phyloP scores from a whole-genome alignment of 2,888 invertebrate species.

The Troglohyphantes excavatus region DNA sequence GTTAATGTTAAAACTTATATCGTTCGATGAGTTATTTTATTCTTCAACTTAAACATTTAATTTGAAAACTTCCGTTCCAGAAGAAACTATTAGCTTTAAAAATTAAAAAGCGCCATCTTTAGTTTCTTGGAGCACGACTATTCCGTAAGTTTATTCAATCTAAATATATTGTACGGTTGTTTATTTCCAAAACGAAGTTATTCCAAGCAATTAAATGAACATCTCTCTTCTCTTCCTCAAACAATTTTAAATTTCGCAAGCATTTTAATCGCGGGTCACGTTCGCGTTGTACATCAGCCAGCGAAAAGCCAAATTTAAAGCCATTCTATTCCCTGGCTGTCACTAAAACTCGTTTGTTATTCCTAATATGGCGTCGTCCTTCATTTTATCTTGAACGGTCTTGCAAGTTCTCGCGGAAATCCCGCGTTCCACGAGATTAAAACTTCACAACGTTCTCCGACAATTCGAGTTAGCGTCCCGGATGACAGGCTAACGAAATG shows the following conservation, averaged over 20 bases:
- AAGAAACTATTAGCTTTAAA: too few species aligned
- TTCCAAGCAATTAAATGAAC: background rate
- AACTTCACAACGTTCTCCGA: constrained; percentile 25
- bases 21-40: background rate
- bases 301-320: background rate
- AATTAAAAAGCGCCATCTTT: too few species aligned
- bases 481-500: constrained; percentile 9
- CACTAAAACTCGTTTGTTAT: constrained; percentile 9
- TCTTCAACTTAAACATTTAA: background rate
- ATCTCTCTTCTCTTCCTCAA: background rate
- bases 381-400: constrained; percentile 6
- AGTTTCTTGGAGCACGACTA: too few species aligned
- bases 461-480: constrained; percentile 28
- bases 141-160: too few species aligned
- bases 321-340: background rate
- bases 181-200: background rate
- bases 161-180: too few species aligned
- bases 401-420: constrained; percentile 10
- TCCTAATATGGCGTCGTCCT: constrained; percentile 15
- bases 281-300: background rate
- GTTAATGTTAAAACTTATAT: background rate
- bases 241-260: background rate
- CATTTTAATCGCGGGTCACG: background rate
- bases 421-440: constrained; percentile 28
- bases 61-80: background rate